Conservation (phyloP, 2,888 invertebrate genomes). For the Panzeria rudis region DNA sequence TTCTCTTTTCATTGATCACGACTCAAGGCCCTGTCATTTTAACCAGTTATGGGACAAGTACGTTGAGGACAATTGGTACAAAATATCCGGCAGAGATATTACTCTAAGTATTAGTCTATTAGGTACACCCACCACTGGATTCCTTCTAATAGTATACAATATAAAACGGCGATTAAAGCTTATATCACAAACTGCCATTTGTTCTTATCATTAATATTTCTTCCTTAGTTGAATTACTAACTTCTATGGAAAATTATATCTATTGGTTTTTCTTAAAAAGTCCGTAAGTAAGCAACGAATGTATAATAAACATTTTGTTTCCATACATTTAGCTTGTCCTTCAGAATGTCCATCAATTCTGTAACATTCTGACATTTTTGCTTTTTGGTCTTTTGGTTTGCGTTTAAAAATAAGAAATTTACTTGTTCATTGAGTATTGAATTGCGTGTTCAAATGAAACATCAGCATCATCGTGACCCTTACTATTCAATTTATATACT, state of each 20-base stretch:
- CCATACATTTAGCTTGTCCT: background rate
- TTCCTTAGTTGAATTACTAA: background rate
- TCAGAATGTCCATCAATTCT: conserved; percentile 43
- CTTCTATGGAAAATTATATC: background rate
- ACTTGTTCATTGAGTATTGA: conserved; percentile 57
- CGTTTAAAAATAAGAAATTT: conserved; percentile 71
- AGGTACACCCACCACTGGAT: too few species aligned
- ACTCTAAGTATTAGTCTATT: too few species aligned
- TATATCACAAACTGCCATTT: too few species aligned
- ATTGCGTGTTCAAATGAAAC: conserved; percentile 59
- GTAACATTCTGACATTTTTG: conserved; percentile 80
- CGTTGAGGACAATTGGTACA: too few species aligned
- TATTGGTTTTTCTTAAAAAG: background rate
- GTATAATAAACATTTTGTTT: background rate
- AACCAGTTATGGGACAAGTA: too few species aligned
- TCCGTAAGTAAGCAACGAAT: background rate
- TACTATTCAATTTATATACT: background rate
- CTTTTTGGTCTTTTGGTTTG: conserved; percentile 72
- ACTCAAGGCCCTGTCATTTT: too few species aligned
- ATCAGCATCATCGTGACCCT: conserved; percentile 33
- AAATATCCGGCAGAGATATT: too few species aligned
- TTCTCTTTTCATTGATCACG: too few species aligned
- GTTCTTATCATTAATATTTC: background rate
- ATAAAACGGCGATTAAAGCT: too few species aligned
- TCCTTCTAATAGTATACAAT: too few species aligned